A percentile compares a stretch with the other conserved stretches of the same genome.
These are phyloP conservation scores for Agapornis canus DNA, from an alignment of 2,797 vertebrate species.

Conservation along the genomic window DNA sequence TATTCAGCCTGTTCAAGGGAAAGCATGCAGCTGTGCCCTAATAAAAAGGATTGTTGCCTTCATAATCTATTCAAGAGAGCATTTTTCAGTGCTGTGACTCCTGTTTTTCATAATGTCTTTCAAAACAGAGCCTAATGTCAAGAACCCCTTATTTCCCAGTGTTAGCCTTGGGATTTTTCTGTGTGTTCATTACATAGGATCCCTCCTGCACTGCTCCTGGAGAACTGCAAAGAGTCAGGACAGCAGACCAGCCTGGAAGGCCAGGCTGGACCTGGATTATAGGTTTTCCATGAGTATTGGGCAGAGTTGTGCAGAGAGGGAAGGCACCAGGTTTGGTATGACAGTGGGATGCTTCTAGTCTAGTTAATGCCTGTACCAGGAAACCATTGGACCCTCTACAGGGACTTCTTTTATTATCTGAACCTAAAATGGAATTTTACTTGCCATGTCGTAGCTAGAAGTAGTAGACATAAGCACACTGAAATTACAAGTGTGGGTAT, in stretches of 20 bases:
- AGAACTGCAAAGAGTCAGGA: neutral
- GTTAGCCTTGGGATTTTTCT: neutral
- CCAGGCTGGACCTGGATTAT: neutral
- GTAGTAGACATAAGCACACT: neutral
- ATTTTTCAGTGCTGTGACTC: neutral
- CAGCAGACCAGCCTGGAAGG: neutral
- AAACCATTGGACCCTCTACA: neutral
- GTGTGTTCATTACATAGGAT: neutral
- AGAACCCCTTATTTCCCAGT: neutral
- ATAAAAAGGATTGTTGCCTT: neutral
- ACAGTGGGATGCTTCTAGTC: neutral
- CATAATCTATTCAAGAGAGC: neutral
- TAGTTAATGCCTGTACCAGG: neutral
- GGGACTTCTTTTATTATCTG: neutral
- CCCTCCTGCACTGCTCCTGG: neutral
- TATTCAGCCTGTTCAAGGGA: neutral
- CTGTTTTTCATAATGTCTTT: neutral
- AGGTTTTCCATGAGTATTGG: rapidly evolving
- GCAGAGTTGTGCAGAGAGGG: neutral
- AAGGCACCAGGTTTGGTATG: neutral
- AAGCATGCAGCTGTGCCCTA: neutral
- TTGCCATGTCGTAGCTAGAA: neutral
- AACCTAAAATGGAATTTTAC: neutral
- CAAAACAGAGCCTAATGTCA: neutral
- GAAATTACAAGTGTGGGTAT: neutral